These are phyloP conservation scores for Gobiocypris rarus DNA, from an alignment of 2,113 vertebrate genomes.

Conservation along the genomic window DNA sequence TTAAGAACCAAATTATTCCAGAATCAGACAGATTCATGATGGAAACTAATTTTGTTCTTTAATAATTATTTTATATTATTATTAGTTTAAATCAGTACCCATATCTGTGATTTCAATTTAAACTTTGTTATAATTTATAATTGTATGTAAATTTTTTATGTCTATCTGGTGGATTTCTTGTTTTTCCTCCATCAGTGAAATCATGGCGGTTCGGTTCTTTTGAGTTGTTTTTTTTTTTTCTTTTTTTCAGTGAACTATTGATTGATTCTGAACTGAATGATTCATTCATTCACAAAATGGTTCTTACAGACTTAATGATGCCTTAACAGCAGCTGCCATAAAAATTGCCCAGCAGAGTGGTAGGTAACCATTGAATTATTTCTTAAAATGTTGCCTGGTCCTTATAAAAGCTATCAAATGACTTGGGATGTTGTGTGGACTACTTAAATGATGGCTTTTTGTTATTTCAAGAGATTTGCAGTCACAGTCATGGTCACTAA, in stretches of 20 bases:
- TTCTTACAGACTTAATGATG: conserved; percentile 18
- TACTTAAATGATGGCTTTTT: background rate
- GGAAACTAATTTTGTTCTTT: too few species aligned
- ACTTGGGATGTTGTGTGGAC: too few species aligned
- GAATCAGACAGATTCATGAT: too few species aligned
- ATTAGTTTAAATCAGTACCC: background rate
- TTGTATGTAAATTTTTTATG: background rate
- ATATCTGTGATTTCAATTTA: background rate
- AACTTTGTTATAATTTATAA: background rate
- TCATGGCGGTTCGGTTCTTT: background rate
- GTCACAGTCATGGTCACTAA: background rate
- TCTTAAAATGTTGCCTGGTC: conserved; percentile 8
- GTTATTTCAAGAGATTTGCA: background rate
- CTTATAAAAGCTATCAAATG: too few species aligned
- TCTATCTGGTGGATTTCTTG: too few species aligned
- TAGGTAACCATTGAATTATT: background rate
- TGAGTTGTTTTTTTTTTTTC: background rate
- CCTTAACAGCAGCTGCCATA: background rate
- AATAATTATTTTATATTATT: background rate
- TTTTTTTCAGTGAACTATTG: background rate
- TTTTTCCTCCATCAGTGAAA: too few species aligned
- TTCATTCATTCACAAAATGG: background rate
- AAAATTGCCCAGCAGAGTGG: background rate
- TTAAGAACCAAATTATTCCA: too few species aligned
- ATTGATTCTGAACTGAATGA: background rate